Evolutionary conservation across 1,140 invertebrate genomes (phyloP), one percentile per base, ranked within the genome.

Genomic region (Hycleus phaleratus): DNA sequence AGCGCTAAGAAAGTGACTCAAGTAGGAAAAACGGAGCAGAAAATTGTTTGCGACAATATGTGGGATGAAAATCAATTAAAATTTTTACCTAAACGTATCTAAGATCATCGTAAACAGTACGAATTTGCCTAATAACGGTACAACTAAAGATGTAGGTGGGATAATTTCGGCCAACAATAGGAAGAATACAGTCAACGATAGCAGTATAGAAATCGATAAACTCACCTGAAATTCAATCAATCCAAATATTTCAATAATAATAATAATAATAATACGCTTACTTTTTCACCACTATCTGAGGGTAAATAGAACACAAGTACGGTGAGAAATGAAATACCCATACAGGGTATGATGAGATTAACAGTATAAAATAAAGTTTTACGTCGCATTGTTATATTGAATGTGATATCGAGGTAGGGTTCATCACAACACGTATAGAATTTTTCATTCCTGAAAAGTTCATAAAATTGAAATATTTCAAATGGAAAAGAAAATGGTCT

Each of bases 101-200:
- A 99, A 83, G 70, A 99, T 97, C 95, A 99, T 98, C 48, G 97
- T 99, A 82, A 99, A 99, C 54, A 99, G 85, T 65, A 99, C 90
- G 78, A 98, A 99, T 81, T 98, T 98, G 64, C 97, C 96, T 59
- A 99, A 85, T 60, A 99, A 82, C 56, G 97, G 96, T 65, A 99
- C 95, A 46, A 98, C 95, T 57, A 99, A 85, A 49, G 94, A 97
- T 26, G 97, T 99, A 32, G 97, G 96, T 57, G 97, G 97, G 77
- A 99, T 98, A 72, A 98, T 96, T 80, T 97, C 94, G 58, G 95
- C 94, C 70, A 99, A 79, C 74, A 99, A 84, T 69, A 99, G 83
- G 85, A 99, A 99, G 86, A 99, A 99, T 82, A 99, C 95, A 77
- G 95, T 98, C 70, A 99, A 84, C 65, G 96, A 98, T 73, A 99